phyloP scores from a whole-genome alignment of 2,888 invertebrate genomes.

The Disparrhopalites patrizii region DNA sequence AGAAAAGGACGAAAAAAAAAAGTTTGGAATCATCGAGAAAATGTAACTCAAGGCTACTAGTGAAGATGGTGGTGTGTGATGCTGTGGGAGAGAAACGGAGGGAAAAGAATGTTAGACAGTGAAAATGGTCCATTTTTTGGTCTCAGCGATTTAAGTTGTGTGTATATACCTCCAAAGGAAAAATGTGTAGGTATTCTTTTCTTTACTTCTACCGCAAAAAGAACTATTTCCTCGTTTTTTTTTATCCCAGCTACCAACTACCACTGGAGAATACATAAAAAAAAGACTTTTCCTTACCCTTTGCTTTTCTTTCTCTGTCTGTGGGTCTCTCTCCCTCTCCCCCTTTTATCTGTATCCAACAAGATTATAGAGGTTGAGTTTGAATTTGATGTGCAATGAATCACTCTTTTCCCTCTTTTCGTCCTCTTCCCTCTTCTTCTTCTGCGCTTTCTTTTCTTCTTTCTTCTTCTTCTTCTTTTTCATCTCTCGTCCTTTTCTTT shows the following conservation, averaged over 20 bases:
- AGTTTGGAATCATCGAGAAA: slow-evolving; percentile 1
- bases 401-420: background rate
- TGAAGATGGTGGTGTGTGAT: too few species aligned
- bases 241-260: too few species aligned
- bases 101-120: background rate
- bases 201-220: background rate
- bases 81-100: too few species aligned
- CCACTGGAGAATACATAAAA: too few species aligned
- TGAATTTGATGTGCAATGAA: slow-evolving; percentile 1
- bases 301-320: too few species aligned
- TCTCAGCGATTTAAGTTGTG: background rate
- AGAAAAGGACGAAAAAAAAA: background rate
- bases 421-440: background rate
- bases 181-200: background rate
- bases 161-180: too few species aligned
- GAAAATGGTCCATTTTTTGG: slow-evolving; percentile 2
- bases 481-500: background rate
- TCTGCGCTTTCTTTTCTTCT: slow-evolving; percentile 2
- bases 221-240: background rate
- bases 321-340: background rate
- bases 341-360: background rate
- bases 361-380: background rate
- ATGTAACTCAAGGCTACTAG: slow-evolving; percentile 8
- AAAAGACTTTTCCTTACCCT: too few species aligned
- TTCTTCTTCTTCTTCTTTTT: background rate